Percentiles rank a stretch among this genome's conserved stretches.
phyloP scores from a whole-genome alignment of 1,140 invertebrate genomes.

The Steinernema feltiae region DNA sequence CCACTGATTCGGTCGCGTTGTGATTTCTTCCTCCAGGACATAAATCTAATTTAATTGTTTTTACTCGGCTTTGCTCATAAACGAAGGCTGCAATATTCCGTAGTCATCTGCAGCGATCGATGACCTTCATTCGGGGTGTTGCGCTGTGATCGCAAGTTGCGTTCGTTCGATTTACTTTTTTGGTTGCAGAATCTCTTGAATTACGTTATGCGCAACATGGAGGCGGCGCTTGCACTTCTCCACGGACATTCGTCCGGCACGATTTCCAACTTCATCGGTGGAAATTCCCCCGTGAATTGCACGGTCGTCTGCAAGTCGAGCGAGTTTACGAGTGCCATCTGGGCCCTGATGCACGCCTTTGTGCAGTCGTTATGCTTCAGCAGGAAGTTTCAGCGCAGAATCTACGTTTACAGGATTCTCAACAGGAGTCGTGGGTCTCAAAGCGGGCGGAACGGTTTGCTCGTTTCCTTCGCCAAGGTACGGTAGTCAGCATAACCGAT shows the following conservation, averaged over 20 bases:
- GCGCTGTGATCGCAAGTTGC: not conserved
- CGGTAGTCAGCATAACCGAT: conserved; percentile 60
- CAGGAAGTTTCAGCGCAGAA: too few species aligned
- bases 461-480: conserved; percentile 65
- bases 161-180: not conserved
- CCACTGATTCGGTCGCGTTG: not conserved
- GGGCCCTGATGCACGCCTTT: conserved; percentile 62
- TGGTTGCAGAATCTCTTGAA: conserved; percentile 25
- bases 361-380: conserved; percentile 61
- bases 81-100: too few species aligned
- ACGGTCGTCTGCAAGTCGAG: conserved; percentile 66
- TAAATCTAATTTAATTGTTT: too few species aligned
- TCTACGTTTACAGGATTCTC: too few species aligned
- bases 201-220: conserved; percentile 64
- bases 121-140: not conserved
- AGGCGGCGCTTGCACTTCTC: conserved; percentile 42
- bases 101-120: too few species aligned
- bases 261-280: not conserved
- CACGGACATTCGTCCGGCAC: not conserved
- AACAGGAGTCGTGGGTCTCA: conserved; percentile 63
- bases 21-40: not conserved
- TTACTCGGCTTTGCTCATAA: too few species aligned
- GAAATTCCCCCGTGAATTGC: conserved; percentile 63
- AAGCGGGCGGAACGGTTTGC: conserved; percentile 61
- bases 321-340: conserved; percentile 66